Evolutionary conservation across 2,113 vertebrate genomes (phyloP), one percentile per base, ranked within the genome.

Genomic region (Sprattus sprattus): DNA sequence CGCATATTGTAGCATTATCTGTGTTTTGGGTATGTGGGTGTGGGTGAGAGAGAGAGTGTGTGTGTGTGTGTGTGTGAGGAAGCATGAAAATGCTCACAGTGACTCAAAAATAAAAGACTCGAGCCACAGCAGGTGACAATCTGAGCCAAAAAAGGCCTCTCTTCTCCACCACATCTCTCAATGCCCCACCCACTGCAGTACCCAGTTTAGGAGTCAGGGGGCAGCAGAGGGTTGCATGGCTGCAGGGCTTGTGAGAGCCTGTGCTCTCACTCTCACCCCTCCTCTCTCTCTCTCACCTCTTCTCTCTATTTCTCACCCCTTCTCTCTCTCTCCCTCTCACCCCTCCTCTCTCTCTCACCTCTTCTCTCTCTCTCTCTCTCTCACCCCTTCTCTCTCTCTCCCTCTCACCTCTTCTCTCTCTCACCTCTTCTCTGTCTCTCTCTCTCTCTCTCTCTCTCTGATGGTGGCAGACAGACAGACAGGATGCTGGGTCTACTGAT

Each of bases 141-240:
- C 22, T 64, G 78, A 75, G 71, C 71, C 25, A 78, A 44, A 78
- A 78, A 78, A 78, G 32, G 71, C 32, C 28, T 78, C 39, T 78
- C 71, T 84, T 64, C 83, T 81, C 64, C 47, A 39, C 86, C 91
- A 89, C 89, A 92, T 28, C 20, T 50, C 4, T 15, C 11, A 45
- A 84, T 22, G 32, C 45, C 47, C 16, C 57, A 91, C 91, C 91
- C 88, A 82, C 64, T 91, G 91, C 86, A 92, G 82, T 91, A 85
- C 87, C 88, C 9, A 25, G 45, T 22, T 81, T 28, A 71, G 82
- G 82, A 84, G 90, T 88, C 82, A 87, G 92, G 91, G 90, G 91
- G 92, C 57, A 25, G 89, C 60, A 88, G 87, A 83, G 87, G 88
- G 87, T 88, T 75, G 75, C n/a, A 50, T 60, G 71, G 4, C 50